Evolutionary conservation across 2,888 invertebrate species (phyloP).

Genomic region (Xylota sylvarum): DNA sequence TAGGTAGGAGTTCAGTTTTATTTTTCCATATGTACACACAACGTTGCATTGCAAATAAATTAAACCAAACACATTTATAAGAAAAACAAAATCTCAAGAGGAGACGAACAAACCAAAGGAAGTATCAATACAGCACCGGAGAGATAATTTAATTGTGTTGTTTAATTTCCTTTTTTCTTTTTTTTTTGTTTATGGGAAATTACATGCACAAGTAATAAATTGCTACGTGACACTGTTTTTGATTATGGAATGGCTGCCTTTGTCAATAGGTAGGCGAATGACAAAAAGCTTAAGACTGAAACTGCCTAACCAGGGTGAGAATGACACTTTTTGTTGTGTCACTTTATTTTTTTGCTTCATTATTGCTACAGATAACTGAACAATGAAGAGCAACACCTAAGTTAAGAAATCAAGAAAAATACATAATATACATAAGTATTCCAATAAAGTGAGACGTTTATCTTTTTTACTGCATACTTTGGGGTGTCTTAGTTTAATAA

Average conservation of each 20-base stretch:
- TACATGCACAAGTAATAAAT: conserved; percentile 62
- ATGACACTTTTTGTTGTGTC: conserved; percentile 50
- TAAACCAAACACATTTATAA: background rate
- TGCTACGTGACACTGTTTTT: conserved; percentile 70
- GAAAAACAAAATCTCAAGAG: background rate
- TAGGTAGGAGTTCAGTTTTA: background rate
- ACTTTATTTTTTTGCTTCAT: conserved; percentile 27
- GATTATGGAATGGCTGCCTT: conserved; percentile 44
- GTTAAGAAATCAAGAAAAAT: too few relatives aligned
- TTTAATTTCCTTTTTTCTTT: conserved; percentile 24
- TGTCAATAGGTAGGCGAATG: conserved; percentile 11
- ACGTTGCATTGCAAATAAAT: conserved; percentile 26
- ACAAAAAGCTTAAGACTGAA: conserved; percentile 45
- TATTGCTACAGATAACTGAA: conserved; percentile 35
- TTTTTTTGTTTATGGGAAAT: conserved; percentile 62
- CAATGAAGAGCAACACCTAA: conserved; percentile 5
- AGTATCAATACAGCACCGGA: background rate
- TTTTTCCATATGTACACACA: background rate
- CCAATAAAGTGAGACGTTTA: too few relatives aligned
- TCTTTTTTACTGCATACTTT: too few relatives aligned
- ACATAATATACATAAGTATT: too few relatives aligned
- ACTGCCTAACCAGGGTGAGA: conserved; percentile 2
- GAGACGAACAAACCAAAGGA: conserved; percentile 4
- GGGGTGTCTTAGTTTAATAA: too few relatives aligned
- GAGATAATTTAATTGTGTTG: conserved; percentile 65